Conservation (phyloP, 2,113 vertebrate species). For the Laticauda laticaudata region DNA sequence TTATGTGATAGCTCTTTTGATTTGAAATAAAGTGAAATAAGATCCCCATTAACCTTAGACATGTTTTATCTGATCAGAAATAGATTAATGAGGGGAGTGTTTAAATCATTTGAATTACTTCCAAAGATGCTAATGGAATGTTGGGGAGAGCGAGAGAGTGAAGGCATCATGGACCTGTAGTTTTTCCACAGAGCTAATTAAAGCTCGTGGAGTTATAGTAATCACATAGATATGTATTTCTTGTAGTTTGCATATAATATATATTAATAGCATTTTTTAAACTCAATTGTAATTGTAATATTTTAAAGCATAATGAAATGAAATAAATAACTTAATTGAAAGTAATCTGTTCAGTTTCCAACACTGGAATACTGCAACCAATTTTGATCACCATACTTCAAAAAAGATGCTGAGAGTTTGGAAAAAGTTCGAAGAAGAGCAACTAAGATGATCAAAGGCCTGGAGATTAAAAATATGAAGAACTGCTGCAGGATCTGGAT, state of each 20-base stretch:
- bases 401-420: no score
- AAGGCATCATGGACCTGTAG: not conserved
- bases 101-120: not conserved
- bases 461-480: no score
- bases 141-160: not conserved
- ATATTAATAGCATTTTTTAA: not conserved
- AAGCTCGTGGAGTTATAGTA: not conserved
- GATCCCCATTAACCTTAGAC: not conserved
- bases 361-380: no score
- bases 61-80: not conserved
- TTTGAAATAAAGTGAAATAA: not conserved
- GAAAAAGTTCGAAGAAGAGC: no score
- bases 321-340: not conserved
- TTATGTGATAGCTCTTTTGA: not conserved
- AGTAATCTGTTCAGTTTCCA: not conserved
- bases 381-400: no score
- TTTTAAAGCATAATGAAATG: not conserved
- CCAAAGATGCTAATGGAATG: not conserved
- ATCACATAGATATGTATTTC: not conserved
- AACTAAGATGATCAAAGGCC: no score
- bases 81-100: not conserved
- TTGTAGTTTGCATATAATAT: not conserved
- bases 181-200: not conserved
- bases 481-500: no score
- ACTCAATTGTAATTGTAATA: not conserved